Conservation (phyloP, 2,113 vertebrate genomes). For the Rhea pennata region DNA sequence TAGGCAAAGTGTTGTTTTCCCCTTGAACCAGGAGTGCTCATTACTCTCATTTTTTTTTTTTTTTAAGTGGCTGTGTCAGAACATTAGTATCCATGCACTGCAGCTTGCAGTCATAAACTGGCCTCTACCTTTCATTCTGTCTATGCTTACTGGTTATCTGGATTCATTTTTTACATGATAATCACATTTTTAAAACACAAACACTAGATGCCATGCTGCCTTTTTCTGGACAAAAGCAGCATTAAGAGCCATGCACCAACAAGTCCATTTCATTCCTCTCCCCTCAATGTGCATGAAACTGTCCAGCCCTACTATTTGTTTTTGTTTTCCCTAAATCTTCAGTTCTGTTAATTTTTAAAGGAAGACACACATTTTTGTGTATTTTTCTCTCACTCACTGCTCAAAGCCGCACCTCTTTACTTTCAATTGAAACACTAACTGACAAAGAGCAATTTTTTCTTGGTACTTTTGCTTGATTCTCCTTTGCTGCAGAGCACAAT, state of each 20-base stretch:
- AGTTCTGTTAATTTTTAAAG: neutral
- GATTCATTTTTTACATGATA: neutral
- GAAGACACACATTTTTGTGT: neutral
- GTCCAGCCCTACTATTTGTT: neutral
- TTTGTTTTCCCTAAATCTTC: neutral
- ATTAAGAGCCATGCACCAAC: neutral
- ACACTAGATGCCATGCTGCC: neutral
- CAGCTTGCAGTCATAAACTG: neutral
- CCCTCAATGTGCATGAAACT: neutral
- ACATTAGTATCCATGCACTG: accelerated
- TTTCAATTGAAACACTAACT: neutral
- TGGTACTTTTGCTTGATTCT: neutral
- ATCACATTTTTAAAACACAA: neutral
- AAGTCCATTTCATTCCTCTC: neutral
- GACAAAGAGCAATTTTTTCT: neutral
- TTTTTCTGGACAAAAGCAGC: neutral
- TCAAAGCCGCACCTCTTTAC: neutral
- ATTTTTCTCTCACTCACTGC: neutral
- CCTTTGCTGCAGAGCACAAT: neutral
- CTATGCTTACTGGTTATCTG: neutral
- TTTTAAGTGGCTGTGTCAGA: neutral
- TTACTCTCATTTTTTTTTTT: no score
- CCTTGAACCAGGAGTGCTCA: neutral
- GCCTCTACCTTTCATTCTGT: neutral
- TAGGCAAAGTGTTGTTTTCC: neutral